A percentile compares a stretch with the other conserved stretches of the same genome.
These are phyloP conservation scores for Chrysolina haemoptera DNA, from an alignment of 2,888 invertebrate genomes.

Conservation along the genomic window DNA sequence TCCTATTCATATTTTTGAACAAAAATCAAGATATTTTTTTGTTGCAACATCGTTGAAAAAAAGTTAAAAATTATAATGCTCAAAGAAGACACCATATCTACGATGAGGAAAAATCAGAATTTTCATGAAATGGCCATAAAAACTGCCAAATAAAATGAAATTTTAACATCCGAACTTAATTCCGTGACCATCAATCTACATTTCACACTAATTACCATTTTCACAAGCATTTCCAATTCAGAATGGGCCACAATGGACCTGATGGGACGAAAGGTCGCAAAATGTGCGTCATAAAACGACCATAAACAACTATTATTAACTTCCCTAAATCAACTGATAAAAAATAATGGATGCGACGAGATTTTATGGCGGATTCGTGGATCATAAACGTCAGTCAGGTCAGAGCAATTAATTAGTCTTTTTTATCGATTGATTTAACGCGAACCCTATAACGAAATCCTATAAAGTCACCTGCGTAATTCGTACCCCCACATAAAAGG, in stretches of 20 bases:
- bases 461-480: slow-evolving; percentile 39
- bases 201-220: slow-evolving; percentile 2
- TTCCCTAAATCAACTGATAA: slow-evolving; percentile 23
- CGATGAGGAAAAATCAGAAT: too few species aligned
- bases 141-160: too few species aligned
- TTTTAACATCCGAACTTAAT: too few species aligned
- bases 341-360: slow-evolving; percentile 28
- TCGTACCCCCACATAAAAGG: slow-evolving; percentile 35
- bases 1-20: too few species aligned
- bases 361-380: slow-evolving; percentile 20
- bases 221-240: background rate
- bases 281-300: slow-evolving; percentile 18
- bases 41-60: too few species aligned
- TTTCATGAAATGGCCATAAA: too few species aligned
- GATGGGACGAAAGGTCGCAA: slow-evolving; percentile 11
- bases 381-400: slow-evolving; percentile 28
- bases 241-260: slow-evolving; percentile 15
- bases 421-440: slow-evolving; percentile 37
- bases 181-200: background rate
- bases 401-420: slow-evolving; percentile 35
- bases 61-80: too few species aligned
- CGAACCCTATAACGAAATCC: slow-evolving; percentile 28
- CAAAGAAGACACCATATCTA: too few species aligned
- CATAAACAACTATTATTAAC: slow-evolving; percentile 28
- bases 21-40: too few species aligned